These are phyloP conservation scores for Chondrilla cf. caribensis DNA, from an alignment of 37 sponge, comb jelly and placozoan species.

Conservation along the genomic window DNA sequence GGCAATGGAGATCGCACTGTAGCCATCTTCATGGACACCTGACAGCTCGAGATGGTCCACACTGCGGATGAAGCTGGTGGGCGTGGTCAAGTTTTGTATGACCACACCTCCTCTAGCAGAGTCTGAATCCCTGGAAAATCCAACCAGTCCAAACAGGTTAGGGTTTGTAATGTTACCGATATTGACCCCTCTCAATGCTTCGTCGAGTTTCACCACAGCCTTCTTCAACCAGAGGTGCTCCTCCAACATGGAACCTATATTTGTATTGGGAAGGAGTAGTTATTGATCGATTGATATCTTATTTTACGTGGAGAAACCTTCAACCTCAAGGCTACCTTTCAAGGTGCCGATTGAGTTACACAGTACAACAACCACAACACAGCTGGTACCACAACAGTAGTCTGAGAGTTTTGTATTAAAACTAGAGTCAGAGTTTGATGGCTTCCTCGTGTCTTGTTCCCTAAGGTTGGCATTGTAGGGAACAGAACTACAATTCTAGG, in stretches of 20 bases:
- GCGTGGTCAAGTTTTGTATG: slow-evolving; percentile 32
- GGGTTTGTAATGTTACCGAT: slow-evolving; percentile 49
- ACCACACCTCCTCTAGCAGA: slow-evolving; percentile 27
- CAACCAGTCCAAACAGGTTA: slow-evolving; percentile 75
- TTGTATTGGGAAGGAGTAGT: too few relatives aligned
- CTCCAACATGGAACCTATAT: slow-evolving; percentile 48
- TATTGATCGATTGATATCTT: too few relatives aligned
- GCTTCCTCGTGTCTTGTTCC: too few relatives aligned
- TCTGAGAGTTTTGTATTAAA: too few relatives aligned
- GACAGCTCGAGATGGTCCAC: slow-evolving; percentile 6
- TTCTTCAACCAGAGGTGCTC: slow-evolving; percentile 64
- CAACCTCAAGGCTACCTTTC: too few relatives aligned
- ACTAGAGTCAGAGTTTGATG: too few relatives aligned
- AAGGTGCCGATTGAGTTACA: too few relatives aligned
- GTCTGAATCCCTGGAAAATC: slow-evolving; percentile 47
- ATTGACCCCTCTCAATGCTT: slow-evolving; percentile 20
- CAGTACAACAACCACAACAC: too few relatives aligned
- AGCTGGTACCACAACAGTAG: too few relatives aligned
- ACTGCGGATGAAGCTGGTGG: slow-evolving; percentile 27
- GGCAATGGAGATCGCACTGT: slow-evolving; percentile 60
- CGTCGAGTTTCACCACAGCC: slow-evolving; percentile 44
- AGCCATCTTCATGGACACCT: slow-evolving; percentile 79
- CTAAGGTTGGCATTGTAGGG: too few relatives aligned
- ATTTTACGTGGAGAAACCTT: too few relatives aligned
- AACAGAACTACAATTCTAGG: too few relatives aligned